phyloP scores from a whole-genome alignment of 2,797 vertebrate genomes.

The Enteromius paludinosus region DNA sequence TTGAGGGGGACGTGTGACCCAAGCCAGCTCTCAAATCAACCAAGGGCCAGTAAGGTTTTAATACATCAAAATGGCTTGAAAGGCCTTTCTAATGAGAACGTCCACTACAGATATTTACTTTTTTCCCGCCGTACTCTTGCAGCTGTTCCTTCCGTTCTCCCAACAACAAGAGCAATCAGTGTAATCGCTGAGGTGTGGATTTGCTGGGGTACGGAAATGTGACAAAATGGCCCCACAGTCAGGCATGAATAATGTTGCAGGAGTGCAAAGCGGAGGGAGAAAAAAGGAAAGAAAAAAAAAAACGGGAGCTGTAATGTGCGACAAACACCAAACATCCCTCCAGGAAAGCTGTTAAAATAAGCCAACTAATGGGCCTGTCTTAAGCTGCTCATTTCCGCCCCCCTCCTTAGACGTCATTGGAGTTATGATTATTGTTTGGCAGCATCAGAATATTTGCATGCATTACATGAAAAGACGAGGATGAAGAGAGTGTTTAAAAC shows the following conservation, averaged over 20 bases:
- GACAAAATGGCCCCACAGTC: constrained; percentile 37
- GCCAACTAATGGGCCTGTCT: constrained; percentile 28
- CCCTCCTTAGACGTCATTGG: background rate
- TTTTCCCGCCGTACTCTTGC: background rate
- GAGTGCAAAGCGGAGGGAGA: background rate
- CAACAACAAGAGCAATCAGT: constrained; percentile 36
- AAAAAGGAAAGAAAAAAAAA: constrained; percentile 32
- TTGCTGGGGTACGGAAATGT: constrained; percentile 46
- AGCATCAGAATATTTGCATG: constrained; percentile 12
- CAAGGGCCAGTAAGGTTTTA: background rate
- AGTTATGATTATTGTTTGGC: background rate
- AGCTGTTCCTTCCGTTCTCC: constrained; percentile 35
- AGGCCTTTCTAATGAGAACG: constrained; percentile 22
- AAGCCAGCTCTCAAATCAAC: constrained; percentile 1
- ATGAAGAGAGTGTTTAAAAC: background rate
- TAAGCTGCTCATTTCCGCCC: constrained; percentile 11
- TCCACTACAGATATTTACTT: constrained; percentile 20
- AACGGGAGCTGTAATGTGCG: constrained; percentile 53
- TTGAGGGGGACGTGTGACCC: background rate
- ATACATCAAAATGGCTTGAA: constrained; percentile 11
- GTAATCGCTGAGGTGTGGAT: constrained; percentile 38
- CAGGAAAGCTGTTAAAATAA: constrained; percentile 43
- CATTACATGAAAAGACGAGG: background rate
- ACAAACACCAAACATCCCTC: constrained; percentile 41
- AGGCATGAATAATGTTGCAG: constrained; percentile 43